Percentiles rank a stretch among this genome's conserved stretches.
Evolutionary conservation across 2,888 invertebrate genomes (phyloP).

Genomic region (Lasioglossum villosulum): DNA sequence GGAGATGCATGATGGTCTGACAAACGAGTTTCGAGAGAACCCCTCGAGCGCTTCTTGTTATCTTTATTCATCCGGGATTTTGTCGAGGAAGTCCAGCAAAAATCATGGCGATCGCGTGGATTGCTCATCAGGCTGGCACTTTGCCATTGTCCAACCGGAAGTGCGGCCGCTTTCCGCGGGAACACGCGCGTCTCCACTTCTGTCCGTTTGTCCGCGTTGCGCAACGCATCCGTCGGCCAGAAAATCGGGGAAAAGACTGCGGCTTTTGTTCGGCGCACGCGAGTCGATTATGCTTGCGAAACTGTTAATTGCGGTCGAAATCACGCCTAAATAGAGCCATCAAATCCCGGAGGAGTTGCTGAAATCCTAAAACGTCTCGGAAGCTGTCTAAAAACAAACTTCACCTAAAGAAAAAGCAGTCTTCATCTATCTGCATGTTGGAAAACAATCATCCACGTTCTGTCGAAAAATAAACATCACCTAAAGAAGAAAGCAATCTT

Average conservation of each 20-base stretch:
- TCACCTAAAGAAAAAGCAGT: no score
- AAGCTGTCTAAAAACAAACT: background rate
- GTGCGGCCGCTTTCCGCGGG: conserved; percentile 51
- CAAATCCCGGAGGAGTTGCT: background rate
- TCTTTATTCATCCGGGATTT: background rate
- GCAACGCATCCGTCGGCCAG: conserved; percentile 47
- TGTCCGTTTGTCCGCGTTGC: conserved; percentile 53
- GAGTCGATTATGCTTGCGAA: background rate
- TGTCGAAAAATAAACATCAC: no score
- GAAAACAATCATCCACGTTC: no score
- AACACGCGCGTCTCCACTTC: conserved; percentile 45
- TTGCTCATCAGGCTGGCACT: conserved; percentile 47
- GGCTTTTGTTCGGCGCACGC: conserved; percentile 33
- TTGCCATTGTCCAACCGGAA: conserved; percentile 61
- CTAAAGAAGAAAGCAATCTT: no score
- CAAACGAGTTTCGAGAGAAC: background rate
- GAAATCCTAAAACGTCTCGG: background rate
- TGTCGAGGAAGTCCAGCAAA: background rate
- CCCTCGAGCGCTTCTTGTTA: background rate
- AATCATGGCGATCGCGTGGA: background rate
- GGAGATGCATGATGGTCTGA: background rate
- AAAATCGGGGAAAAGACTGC: conserved; percentile 47
- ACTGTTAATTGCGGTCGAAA: background rate
- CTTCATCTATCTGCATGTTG: no score
- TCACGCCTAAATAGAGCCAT: background rate